Percentiles rank a stretch among this genome's conserved stretches.
These are phyloP conservation scores for Eurytoma adleriae DNA, from an alignment of 2,888 invertebrate genomes.

Conservation along the genomic window DNA sequence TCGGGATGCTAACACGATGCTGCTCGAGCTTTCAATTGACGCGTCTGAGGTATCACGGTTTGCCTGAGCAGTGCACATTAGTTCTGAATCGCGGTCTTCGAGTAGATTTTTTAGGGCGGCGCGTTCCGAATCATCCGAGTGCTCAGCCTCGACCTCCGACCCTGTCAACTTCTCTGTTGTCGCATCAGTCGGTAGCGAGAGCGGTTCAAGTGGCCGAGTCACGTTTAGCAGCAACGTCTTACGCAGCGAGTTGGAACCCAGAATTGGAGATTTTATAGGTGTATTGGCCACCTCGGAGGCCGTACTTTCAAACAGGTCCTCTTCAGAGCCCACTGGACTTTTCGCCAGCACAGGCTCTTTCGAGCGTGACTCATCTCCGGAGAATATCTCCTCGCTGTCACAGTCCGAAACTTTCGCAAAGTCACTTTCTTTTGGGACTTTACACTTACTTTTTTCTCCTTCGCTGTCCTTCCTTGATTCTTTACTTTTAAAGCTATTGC, in stretches of 20 bases:
- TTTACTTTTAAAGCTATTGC: not conserved
- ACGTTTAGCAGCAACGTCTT: not conserved
- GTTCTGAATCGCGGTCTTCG: too few species aligned
- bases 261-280: constrained; percentile 25
- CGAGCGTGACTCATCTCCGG: constrained; percentile 46
- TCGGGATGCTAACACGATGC: not conserved
- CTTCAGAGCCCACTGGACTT: not conserved
- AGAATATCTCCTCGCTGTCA: constrained; percentile 67
- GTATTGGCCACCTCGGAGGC: constrained; percentile 40
- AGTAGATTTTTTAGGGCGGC: too few species aligned
- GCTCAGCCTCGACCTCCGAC: too few species aligned
- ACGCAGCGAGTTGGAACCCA: not conserved
- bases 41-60: not conserved
- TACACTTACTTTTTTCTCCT: not conserved
- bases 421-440: not conserved
- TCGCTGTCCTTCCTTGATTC: not conserved
- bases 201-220: too few species aligned
- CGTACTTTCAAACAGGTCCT: constrained; percentile 40
- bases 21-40: not conserved
- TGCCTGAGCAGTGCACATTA: too few species aligned
- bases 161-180: not conserved
- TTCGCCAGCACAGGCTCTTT: not conserved
- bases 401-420: constrained; percentile 63
- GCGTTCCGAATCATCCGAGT: too few species aligned
- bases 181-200: not conserved